Evolutionary conservation across 2,113 vertebrate species (phyloP), one percentile per base, ranked within the genome.

Genomic region (Neodon shergylaensis): DNA sequence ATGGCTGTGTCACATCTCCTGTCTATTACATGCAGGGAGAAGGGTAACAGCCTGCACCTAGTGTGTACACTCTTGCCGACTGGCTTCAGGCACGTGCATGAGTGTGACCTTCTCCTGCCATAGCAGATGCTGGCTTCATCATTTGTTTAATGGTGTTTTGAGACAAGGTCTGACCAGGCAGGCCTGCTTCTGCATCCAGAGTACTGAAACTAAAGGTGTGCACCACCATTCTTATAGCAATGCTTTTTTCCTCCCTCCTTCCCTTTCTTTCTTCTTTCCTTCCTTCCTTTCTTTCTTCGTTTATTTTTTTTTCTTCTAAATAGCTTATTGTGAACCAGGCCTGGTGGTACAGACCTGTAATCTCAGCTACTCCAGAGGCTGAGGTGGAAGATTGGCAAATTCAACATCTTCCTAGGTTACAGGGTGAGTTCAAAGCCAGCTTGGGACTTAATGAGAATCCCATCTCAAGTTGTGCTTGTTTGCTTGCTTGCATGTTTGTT

Each of bases 281-380:
- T 68, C 6, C 65, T 9, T 31, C 26, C 22, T 22, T 26, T 9
- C 3, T 8, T 22, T n/a, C 4, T 39, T 22, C 0, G 1, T 42
- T 16, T 28, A 16, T 49, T 49, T 31, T 31, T 52, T 33, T 79
- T 21, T 47, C 39, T 61, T 28, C 19, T 72, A 58, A 82, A 14
- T 24, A 82, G 52, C 36, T 82, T 12, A 61, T 39, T 82, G 4
- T 58, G 79, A 82, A 54, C 52, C 52, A 82, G 36, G n/a, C 79
- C 79, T 13, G 19, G 49, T 81, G 33, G 78, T 58, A 54, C 33
- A 54, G 44, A 33, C 77, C 33, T 79, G 49, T 22, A 22, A 36
- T 54, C 47, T 52, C 77, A 79, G 77, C 33, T n/a, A 36, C 31
- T 79, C 8, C 31, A 52, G 47, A 54, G 49, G 31, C 4, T 36